Evolutionary conservation across 2,888 invertebrate species (phyloP).

Genomic region (Pycnomerus fuliginosus): DNA sequence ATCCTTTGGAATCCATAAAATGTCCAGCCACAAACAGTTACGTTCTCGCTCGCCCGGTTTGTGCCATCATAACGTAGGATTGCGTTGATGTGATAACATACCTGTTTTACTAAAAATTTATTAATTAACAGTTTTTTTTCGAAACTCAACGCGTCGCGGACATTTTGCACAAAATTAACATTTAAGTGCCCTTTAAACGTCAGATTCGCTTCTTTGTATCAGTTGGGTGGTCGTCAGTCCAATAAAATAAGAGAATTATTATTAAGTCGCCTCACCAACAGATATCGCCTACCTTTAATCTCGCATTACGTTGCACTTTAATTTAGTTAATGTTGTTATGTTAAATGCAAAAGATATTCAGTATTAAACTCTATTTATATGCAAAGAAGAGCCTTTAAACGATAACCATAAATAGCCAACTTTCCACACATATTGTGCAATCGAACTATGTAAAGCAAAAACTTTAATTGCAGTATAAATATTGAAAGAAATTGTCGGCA

Average conservation of each 20-base stretch:
- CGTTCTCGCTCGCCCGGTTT: too few species aligned
- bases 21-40: too few species aligned
- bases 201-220: too few species aligned
- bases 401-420: conserved; percentile 21
- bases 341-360: conserved; percentile 21
- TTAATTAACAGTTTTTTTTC: too few species aligned
- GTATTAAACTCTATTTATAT: conserved; percentile 33
- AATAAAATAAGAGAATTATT: conserved; percentile 14
- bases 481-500: conserved; percentile 11
- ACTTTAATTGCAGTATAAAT: conserved; percentile 23
- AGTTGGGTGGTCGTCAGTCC: too few species aligned
- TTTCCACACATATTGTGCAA: conserved; percentile 23
- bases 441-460: conserved; percentile 15
- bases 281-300: conserved; percentile 13
- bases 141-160: too few species aligned
- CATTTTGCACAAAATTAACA: too few species aligned
- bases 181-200: too few species aligned
- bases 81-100: too few species aligned
- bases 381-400: conserved; percentile 28
- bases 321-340: conserved; percentile 25
- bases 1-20: too few species aligned
- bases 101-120: too few species aligned
- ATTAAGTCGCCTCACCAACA: conserved; percentile 2
- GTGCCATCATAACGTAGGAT: too few species aligned
- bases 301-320: conserved; percentile 18